Base-by-base conservation (phyloP, 2,888 invertebrate species). In the Sinodicranocentrus sp. region DNA sequence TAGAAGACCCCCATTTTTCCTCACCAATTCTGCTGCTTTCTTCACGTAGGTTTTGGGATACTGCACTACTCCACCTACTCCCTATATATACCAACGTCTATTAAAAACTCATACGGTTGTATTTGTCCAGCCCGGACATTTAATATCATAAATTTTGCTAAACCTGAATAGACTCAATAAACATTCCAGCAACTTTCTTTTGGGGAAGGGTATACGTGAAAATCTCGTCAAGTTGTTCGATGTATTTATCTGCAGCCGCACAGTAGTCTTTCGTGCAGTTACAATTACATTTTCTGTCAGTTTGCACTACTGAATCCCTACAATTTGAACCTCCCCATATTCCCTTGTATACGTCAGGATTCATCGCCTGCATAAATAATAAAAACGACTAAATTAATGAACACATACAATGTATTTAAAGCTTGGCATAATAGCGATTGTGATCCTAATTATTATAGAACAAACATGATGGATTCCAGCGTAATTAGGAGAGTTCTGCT, bases 31-130 rank as follows among this genome's bases (percentile, higher is more conserved):
- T 86, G 94, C 94, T 0, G 96, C 97, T 89, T 94, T 94, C 90
- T 94, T 95, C 15, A 99, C 90, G 90, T 95, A 99, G 1, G 94
- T 94, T 90, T 94, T 96, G 0, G 99, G 97, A 90, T 94, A 98
- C 90, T 99, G 99, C 0, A 98, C 95, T 0, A 94, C 92, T 0
- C 99, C 99, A 15, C 98, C 98, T 6, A 98, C 96, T 17, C 99
- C 99, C 92, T 93, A 87, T 6, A n/a, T n/a, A n/a, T n/a, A n/a
- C n/a, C n/a, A n/a, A n/a, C n/a, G n/a, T n/a, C n/a, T n/a, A n/a
- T n/a, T n/a, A n/a, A n/a, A n/a, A n/a, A n/a, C n/a, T n/a, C n/a
- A n/a, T n/a, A n/a, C n/a, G n/a, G n/a, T n/a, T n/a, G n/a, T n/a
- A n/a, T n/a, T n/a, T n/a, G n/a, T n/a, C n/a, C n/a, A n/a, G n/a